phyloP scores from a whole-genome alignment of 2,113 vertebrate species.

The Nanger granti region DNA sequence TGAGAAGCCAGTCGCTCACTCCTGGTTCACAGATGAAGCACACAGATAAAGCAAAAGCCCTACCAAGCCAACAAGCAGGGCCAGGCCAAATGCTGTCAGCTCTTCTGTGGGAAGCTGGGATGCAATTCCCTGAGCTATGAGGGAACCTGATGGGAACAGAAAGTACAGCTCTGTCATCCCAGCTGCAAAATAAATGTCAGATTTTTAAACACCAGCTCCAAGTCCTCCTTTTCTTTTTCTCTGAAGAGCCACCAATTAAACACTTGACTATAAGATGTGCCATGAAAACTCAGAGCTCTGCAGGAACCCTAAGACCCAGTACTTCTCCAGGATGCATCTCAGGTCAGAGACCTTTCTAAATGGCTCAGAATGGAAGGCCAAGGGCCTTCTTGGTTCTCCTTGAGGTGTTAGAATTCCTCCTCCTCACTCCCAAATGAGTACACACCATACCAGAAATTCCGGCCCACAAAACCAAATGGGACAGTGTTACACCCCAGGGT shows the following conservation, averaged over 20 bases:
- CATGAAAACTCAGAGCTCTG: not conserved
- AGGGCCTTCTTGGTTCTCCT: not conserved
- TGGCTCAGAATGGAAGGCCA: not conserved
- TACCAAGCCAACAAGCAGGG: not conserved
- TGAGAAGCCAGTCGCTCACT: not conserved
- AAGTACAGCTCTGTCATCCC: not conserved
- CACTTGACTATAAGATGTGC: not conserved
- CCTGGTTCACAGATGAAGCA: not conserved
- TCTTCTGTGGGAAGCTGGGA: not conserved
- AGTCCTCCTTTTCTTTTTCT: not conserved
- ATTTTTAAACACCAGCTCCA: not conserved
- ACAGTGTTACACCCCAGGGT: not conserved
- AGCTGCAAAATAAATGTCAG: conserved; percentile 13
- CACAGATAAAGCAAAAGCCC: not conserved
- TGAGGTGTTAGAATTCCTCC: not conserved
- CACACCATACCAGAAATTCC: not conserved
- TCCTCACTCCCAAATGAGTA: not conserved
- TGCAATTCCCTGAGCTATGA: not conserved
- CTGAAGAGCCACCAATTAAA: not conserved
- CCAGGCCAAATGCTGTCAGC: not conserved
- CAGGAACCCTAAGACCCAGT: not conserved
- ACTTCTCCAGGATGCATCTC: not conserved
- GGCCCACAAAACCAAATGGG: not conserved
- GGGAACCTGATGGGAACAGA: not conserved
- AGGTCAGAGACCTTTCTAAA: not conserved